phyloP scores from a whole-genome alignment of 2,888 invertebrate genomes.

The Sarcophaga carnaria region DNA sequence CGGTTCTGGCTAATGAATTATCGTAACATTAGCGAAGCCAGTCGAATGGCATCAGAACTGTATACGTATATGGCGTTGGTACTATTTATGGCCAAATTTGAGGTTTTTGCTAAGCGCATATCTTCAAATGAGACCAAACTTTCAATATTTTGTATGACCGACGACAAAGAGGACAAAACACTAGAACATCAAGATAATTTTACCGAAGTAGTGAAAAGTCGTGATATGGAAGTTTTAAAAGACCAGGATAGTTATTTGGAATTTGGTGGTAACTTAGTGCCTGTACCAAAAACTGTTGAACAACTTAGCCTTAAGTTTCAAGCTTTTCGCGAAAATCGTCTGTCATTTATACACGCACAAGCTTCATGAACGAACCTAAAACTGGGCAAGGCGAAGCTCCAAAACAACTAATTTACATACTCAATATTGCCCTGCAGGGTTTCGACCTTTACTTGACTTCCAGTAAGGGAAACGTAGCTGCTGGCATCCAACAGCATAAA shows the following conservation, averaged over 20 bases:
- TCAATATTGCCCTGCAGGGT: slow-evolving; percentile 88
- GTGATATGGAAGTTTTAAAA: slow-evolving; percentile 96
- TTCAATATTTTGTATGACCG: slow-evolving; percentile 98
- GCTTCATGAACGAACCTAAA: slow-evolving; percentile 98
- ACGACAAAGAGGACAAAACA: slow-evolving; percentile 98
- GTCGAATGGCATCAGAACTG: slow-evolving; percentile 97
- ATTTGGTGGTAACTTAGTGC: slow-evolving; percentile 97
- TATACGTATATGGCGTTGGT: slow-evolving; percentile 93
- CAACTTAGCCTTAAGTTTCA: slow-evolving; percentile 96
- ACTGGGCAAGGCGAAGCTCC: slow-evolving; percentile 93
- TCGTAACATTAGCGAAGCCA: slow-evolving; percentile 95
- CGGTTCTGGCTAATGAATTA: slow-evolving; percentile 99
- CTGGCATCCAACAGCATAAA: slow-evolving; percentile 77
- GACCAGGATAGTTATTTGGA: slow-evolving; percentile 97
- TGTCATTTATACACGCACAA: slow-evolving; percentile 97
- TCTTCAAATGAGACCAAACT: slow-evolving; percentile 93
- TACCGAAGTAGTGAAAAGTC: slow-evolving; percentile 96
- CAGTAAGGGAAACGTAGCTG: slow-evolving; percentile 80
- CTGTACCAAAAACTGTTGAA: slow-evolving; percentile 98
- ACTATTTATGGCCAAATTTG: slow-evolving; percentile 99
- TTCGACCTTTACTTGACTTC: slow-evolving; percentile 84
- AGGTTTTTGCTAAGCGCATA: slow-evolving; percentile 96
- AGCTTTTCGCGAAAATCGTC: slow-evolving; percentile 98
- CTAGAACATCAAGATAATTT: slow-evolving; percentile 96
- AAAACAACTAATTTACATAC: slow-evolving; percentile 94